phyloP scores from a whole-genome alignment of 2,888 invertebrate genomes.

The Gastracanthus pulcherrimus region DNA sequence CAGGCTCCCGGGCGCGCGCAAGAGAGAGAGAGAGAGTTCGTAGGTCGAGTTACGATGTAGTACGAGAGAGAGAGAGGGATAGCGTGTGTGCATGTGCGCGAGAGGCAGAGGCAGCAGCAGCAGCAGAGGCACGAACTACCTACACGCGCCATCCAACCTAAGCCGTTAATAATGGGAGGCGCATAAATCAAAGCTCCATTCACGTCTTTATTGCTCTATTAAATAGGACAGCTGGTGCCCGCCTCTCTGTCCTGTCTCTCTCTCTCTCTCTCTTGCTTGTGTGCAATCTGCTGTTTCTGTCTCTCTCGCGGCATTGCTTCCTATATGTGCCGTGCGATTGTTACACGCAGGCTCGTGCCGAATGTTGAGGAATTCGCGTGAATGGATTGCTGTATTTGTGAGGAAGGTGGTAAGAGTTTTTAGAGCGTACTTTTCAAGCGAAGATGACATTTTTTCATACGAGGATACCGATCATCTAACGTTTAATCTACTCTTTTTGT shows the following conservation, averaged over 20 bases:
- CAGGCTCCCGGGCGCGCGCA: slow-evolving; percentile 1
- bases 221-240: slow-evolving; percentile 75
- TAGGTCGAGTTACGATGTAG: slow-evolving; percentile 51
- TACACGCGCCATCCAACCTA: slow-evolving; percentile 63
- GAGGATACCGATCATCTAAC: too few relatives aligned
- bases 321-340: background rate
- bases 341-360: too few relatives aligned
- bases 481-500: too few relatives aligned
- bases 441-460: too few relatives aligned
- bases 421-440: too few relatives aligned
- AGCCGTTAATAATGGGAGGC: slow-evolving; percentile 74
- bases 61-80: too few relatives aligned
- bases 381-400: too few relatives aligned
- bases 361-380: too few relatives aligned
- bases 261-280: slow-evolving; percentile 8
- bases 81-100: slow-evolving; percentile 21
- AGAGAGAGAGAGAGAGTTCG: slow-evolving; percentile 39
- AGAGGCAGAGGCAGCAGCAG: background rate
- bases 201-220: slow-evolving; percentile 77
- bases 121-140: slow-evolving; percentile 55
- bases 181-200: slow-evolving; percentile 76
- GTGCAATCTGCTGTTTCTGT: background rate
- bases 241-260: slow-evolving; percentile 53
- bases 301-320: background rate
- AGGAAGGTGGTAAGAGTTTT: too few relatives aligned